Evolutionary conservation across 2,113 vertebrate genomes (phyloP).

Genomic region (Fukomys damarensis): DNA sequence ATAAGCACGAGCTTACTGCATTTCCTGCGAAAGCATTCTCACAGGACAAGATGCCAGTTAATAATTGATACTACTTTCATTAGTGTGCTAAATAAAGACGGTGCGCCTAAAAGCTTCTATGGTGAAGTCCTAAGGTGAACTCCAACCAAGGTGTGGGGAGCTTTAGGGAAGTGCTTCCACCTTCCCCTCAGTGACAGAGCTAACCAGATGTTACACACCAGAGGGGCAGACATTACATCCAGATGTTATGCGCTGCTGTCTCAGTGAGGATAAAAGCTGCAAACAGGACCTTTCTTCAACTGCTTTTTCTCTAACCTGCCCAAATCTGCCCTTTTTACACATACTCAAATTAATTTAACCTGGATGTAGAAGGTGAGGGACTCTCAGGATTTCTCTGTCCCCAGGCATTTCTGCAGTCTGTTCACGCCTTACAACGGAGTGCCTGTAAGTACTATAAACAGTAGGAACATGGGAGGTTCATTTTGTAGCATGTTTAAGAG

Average conservation of each 20-base stretch:
- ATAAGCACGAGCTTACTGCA: not conserved
- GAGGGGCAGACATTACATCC: not conserved
- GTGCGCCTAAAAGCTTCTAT: not conserved
- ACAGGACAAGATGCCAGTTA: not conserved
- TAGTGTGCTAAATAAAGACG: conserved; percentile 7
- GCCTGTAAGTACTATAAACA: not conserved
- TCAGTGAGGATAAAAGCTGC: not conserved
- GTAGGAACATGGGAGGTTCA: not conserved
- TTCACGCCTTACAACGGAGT: not conserved
- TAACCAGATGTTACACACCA: not conserved
- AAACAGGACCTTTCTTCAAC: not conserved
- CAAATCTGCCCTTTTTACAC: not conserved
- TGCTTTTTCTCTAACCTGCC: not conserved
- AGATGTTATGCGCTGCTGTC: not conserved
- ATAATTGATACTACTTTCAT: conserved; percentile 10
- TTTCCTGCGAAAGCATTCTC: not conserved
- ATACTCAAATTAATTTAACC: not conserved
- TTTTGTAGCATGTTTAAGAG: not conserved
- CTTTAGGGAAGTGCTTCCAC: not conserved
- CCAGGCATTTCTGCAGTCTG: not conserved
- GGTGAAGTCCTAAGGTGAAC: not conserved
- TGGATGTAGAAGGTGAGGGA: not conserved
- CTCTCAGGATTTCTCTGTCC: not conserved
- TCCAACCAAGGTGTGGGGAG: not conserved
- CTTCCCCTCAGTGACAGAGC: not conserved